These are phyloP conservation scores for Ranitomeya variabilis DNA, from an alignment of 2,113 vertebrate genomes.

Conservation along the genomic window DNA sequence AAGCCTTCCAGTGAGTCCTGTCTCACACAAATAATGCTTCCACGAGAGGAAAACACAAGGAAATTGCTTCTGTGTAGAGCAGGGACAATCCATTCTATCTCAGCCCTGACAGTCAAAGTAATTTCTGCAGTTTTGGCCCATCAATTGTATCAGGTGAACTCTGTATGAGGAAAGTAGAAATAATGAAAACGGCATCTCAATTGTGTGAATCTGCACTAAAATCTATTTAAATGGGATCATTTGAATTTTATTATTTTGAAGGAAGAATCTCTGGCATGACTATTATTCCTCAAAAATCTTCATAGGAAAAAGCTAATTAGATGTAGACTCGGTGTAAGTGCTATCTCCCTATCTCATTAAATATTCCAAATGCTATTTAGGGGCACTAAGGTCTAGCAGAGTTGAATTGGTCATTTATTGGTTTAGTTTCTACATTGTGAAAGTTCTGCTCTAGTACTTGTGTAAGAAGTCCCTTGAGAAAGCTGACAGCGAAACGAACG, in stretches of 20 bases:
- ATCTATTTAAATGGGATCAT: not conserved
- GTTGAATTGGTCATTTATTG: too few relatives aligned
- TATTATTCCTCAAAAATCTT: not conserved
- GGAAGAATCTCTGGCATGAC: not conserved
- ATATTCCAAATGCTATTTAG: too few relatives aligned
- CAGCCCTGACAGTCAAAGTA: constrained; percentile 9
- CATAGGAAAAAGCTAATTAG: not conserved
- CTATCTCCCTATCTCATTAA: too few relatives aligned
- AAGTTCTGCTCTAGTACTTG: too few relatives aligned
- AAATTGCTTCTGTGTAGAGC: constrained; percentile 6
- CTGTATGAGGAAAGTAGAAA: not conserved
- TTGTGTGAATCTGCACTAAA: not conserved
- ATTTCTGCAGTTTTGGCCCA: constrained; percentile 4
- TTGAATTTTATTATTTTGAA: not conserved
- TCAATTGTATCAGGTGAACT: constrained; percentile 3
- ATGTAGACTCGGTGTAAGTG: not conserved
- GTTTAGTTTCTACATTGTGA: too few relatives aligned
- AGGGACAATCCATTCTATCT: constrained; percentile 2
- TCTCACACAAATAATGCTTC: constrained; percentile 6
- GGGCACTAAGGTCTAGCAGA: too few relatives aligned
- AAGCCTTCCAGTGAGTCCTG: not conserved
- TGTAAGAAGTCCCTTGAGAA: too few relatives aligned
- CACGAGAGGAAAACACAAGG: not conserved
- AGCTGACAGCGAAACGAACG: too few relatives aligned
- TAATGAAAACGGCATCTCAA: not conserved